Evolutionary conservation across 2,797 vertebrate genomes (phyloP).

Genomic region (Syndactyla subalaris): DNA sequence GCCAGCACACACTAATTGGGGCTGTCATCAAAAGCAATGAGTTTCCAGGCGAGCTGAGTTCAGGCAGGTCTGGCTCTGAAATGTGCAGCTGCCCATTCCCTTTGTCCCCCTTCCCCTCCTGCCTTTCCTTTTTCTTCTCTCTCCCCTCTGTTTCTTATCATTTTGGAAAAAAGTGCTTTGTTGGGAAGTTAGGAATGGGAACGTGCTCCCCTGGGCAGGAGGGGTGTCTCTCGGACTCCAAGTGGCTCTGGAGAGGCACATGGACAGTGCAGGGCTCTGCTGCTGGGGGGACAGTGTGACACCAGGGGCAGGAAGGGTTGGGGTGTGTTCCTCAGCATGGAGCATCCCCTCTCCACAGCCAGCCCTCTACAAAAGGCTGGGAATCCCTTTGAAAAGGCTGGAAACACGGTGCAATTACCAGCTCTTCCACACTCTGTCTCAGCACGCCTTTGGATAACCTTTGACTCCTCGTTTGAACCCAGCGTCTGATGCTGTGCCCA

Average conservation of each 20-base stretch:
- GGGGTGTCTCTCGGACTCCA: background rate
- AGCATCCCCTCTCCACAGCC: background rate
- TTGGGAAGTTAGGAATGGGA: background rate
- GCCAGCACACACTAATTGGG: background rate
- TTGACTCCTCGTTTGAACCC: background rate
- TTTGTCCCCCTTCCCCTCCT: background rate
- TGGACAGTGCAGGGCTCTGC: background rate
- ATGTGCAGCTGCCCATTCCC: background rate
- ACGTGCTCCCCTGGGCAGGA: background rate
- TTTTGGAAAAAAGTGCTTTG: background rate
- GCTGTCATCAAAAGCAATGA: background rate
- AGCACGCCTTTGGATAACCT: background rate
- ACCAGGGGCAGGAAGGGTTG: fast-evolving
- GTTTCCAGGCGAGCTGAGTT: background rate
- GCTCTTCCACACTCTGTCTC: background rate
- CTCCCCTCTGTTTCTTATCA: background rate
- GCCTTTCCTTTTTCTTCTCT: background rate
- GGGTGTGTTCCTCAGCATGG: background rate
- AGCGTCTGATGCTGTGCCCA: background rate
- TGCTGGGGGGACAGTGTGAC: background rate
- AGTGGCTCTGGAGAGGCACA: background rate
- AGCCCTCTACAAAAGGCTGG: background rate
- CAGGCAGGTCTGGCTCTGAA: slow-evolving; percentile 10
- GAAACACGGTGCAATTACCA: background rate
- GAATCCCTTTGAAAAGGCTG: background rate